phyloP scores from a whole-genome alignment of 2,888 invertebrate species.

The Papilio elwesi region DNA sequence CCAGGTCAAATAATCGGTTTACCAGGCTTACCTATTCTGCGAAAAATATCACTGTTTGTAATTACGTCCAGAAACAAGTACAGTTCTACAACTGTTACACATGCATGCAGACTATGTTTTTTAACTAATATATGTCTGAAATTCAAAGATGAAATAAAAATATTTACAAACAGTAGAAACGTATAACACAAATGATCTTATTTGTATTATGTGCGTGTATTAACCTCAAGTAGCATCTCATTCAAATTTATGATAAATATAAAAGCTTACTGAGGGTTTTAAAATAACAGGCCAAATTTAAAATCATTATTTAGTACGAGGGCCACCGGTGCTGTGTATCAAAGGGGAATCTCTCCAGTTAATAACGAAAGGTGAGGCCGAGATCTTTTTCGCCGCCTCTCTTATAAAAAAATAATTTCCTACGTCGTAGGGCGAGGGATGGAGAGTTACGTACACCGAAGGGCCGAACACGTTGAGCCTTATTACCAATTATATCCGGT shows the following conservation, averaged over 20 bases:
- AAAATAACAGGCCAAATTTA: constrained; percentile 68
- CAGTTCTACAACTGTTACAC: too few species aligned
- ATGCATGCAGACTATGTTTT: too few species aligned
- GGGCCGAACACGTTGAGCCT: constrained; percentile 59
- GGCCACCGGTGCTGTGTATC: constrained; percentile 67
- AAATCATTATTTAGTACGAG: constrained; percentile 73
- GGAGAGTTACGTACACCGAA: constrained; percentile 46
- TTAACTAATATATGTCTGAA: too few species aligned
- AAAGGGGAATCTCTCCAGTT: constrained; percentile 71
- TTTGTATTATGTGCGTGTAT: too few species aligned
- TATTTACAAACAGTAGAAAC: not conserved
- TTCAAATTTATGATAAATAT: constrained; percentile 40
- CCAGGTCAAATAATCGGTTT: too few species aligned
- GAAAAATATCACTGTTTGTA: too few species aligned
- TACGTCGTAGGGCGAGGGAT: constrained; percentile 54
- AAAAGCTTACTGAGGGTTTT: constrained; percentile 52
- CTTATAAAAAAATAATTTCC: constrained; percentile 70
- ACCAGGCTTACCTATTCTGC: too few species aligned
- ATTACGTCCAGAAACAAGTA: too few species aligned
- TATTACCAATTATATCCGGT: constrained; percentile 53
- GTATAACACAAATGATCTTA: not conserved
- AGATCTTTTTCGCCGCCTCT: constrained; percentile 68
- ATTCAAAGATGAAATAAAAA: too few species aligned
- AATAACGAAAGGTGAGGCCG: constrained; percentile 78
- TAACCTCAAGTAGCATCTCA: constrained; percentile 15